phyloP scores from a whole-genome alignment of 2,113 vertebrate genomes.

The Spheniscus mendiculus region DNA sequence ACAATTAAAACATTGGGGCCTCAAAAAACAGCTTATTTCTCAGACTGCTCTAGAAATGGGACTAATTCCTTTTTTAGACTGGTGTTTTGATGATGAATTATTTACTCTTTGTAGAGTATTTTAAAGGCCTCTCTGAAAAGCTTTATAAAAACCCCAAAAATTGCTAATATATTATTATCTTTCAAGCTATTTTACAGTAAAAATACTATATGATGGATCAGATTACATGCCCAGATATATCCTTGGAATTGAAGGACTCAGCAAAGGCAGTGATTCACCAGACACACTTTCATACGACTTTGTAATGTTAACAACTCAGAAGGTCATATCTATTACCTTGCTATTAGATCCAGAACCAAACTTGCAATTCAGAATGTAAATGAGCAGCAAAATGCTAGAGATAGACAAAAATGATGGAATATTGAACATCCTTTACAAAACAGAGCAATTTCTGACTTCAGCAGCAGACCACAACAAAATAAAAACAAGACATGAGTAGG shows the following conservation, averaged over 20 bases:
- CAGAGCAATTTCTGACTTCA: not conserved
- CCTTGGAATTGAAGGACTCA: accelerated
- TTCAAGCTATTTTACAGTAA: not conserved
- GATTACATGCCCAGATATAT: not conserved
- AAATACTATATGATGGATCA: not conserved
- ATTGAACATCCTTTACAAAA: not conserved
- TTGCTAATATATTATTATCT: not conserved
- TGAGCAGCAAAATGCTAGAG: not conserved
- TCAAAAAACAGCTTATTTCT: not conserved
- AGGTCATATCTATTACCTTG: not conserved
- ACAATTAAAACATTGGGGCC: not conserved
- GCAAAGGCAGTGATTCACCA: not conserved
- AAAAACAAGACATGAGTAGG: accelerated
- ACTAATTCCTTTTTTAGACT: not conserved
- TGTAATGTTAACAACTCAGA: not conserved
- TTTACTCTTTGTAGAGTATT: not conserved
- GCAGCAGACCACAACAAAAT: not conserved
- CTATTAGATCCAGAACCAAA: not conserved
- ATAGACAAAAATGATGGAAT: not conserved
- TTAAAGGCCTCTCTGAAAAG: not conserved
- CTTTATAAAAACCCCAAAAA: accelerated
- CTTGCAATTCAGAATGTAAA: not conserved
- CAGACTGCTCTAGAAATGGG: not conserved
- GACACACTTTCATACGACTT: not conserved
- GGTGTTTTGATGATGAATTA: not conserved